A percentile compares a stretch with the other conserved stretches of the same genome.
Conservation (phyloP, 1,140 invertebrate species). For the Macrotrachela quadricornifera region DNA sequence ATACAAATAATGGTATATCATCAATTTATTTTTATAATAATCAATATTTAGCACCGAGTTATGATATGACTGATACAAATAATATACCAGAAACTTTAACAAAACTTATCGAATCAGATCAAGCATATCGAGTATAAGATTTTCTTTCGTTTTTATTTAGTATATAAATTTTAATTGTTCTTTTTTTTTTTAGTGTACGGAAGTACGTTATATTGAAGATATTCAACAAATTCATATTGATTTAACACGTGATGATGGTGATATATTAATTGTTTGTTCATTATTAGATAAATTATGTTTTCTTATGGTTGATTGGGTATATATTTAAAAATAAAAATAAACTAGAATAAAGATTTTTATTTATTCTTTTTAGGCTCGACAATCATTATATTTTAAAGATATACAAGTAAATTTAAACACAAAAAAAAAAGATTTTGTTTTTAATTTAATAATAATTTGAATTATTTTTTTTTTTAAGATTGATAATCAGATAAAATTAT, state of each 20-base stretch:
- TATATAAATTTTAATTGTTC: too few species aligned
- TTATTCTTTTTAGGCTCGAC: background rate
- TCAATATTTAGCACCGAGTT: too few species aligned
- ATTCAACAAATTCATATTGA: slow-evolving; percentile 1
- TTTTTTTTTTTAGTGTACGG: background rate
- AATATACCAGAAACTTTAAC: slow-evolving; percentile 1
- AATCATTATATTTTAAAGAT: slow-evolving; percentile 8
- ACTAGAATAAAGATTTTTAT: too few species aligned
- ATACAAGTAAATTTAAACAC: background rate
- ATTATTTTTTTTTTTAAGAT: background rate
- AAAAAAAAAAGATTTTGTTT: too few species aligned
- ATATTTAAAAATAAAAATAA: too few species aligned
- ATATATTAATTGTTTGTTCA: background rate
- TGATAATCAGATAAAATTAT: slow-evolving; percentile 8
- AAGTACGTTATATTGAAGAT: background rate
- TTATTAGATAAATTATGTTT: slow-evolving; percentile 7
- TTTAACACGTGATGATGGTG: background rate
- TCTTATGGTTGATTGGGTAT: slow-evolving; percentile 8
- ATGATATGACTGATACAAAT: too few species aligned
- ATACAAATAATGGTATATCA: too few species aligned
- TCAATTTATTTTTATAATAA: too few species aligned
- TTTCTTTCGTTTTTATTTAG: too few species aligned
- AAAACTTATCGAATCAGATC: slow-evolving; percentile 2
- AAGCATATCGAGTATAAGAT: background rate
- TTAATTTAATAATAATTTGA: background rate